phyloP scores from a whole-genome alignment of 2,797 vertebrate genomes.

The Balearica regulorum region DNA sequence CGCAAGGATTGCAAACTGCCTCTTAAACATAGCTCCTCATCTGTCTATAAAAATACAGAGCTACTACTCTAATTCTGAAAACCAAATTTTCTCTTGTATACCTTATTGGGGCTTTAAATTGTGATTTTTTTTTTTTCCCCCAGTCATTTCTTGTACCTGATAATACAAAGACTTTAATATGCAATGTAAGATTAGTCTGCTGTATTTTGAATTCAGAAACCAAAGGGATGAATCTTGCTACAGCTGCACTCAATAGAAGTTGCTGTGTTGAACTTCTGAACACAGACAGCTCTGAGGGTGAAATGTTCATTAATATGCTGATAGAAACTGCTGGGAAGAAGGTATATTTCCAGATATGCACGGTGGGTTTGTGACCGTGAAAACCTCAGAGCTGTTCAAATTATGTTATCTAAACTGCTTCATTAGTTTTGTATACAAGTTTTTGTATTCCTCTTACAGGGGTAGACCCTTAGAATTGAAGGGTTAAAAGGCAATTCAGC shows the following conservation, averaged over 20 bases:
- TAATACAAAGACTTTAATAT: background rate
- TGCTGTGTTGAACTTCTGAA: background rate
- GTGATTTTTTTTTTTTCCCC: background rate
- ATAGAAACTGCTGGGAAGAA: background rate
- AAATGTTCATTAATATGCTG: background rate
- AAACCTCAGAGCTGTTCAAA: background rate
- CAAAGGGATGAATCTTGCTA: background rate
- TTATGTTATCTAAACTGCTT: background rate
- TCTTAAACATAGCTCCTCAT: background rate
- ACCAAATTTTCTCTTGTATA: background rate
- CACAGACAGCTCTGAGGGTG: background rate
- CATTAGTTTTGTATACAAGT: background rate
- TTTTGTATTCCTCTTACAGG: background rate
- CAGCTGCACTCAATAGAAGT: background rate
- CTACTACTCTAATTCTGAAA: background rate
- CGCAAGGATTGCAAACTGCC: background rate
- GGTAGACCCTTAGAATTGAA: background rate
- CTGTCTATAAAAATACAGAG: background rate
- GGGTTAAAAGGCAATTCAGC: background rate
- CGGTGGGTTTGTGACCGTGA: background rate
- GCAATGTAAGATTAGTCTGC: background rate
- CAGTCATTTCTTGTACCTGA: background rate
- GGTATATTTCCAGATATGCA: background rate
- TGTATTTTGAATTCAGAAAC: background rate
- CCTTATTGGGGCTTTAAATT: background rate